Conservation (phyloP, 1,140 invertebrate species). For the Theocolax elegans region DNA sequence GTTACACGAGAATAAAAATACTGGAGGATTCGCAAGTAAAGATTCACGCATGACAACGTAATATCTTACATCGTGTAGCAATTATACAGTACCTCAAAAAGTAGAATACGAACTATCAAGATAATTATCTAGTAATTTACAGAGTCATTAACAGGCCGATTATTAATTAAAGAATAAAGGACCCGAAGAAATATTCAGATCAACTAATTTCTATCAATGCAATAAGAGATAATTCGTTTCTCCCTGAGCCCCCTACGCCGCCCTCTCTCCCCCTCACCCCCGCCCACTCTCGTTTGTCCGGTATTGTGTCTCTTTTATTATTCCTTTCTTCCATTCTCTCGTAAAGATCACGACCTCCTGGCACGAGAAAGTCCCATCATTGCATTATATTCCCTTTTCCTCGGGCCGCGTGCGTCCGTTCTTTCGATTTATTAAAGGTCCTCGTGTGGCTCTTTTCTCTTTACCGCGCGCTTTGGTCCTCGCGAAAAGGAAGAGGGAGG, state of each 20-base stretch:
- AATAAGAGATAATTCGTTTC: slow-evolving; percentile 18
- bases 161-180: too few relatives aligned
- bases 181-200: too few relatives aligned
- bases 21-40: too few relatives aligned
- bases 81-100: too few relatives aligned
- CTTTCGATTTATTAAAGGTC: slow-evolving; percentile 56
- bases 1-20: too few relatives aligned
- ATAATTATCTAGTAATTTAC: too few relatives aligned
- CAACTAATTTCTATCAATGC: slow-evolving; percentile 24
- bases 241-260: neutral
- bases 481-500: slow-evolving; percentile 17
- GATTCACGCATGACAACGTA: too few relatives aligned
- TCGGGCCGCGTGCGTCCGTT: slow-evolving; percentile 42
- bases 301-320: too few relatives aligned
- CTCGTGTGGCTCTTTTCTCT: slow-evolving; percentile 42
- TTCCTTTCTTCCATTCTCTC: slow-evolving; percentile 42
- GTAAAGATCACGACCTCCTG: slow-evolving; percentile 54
- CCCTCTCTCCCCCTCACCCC: slow-evolving; percentile 14
- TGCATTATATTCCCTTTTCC: slow-evolving; percentile 47
- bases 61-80: too few relatives aligned
- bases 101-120: too few relatives aligned
- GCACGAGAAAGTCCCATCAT: slow-evolving; percentile 60
- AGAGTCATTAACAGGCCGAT: too few relatives aligned
- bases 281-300: too few relatives aligned
- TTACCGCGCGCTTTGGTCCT: slow-evolving; percentile 23